phyloP scores from a whole-genome alignment of 1,140 invertebrate genomes.

The Sesamia nonagrioides region DNA sequence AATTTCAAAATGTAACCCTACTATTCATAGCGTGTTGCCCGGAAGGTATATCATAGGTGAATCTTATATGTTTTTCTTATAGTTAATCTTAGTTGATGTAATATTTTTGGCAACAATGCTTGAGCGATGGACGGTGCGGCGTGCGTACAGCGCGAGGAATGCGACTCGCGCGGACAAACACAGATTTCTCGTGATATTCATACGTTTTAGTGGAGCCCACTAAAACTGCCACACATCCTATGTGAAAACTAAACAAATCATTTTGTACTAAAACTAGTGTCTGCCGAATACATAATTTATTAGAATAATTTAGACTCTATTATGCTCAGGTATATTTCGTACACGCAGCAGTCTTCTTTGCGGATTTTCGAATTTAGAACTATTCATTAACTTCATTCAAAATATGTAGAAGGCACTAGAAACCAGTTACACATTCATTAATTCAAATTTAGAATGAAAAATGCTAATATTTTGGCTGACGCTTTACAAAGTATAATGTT shows the following conservation, averaged over 20 bases:
- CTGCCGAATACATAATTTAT: not conserved
- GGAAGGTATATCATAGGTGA: not conserved
- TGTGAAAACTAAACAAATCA: not conserved
- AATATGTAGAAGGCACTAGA: too few relatives aligned
- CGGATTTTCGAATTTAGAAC: too few relatives aligned
- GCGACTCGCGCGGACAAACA: constrained; percentile 25
- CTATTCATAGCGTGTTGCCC: too few relatives aligned
- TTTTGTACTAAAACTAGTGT: not conserved
- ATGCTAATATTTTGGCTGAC: too few relatives aligned
- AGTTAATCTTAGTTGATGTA: not conserved
- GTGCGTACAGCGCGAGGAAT: constrained; percentile 37
- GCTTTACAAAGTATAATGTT: too few relatives aligned
- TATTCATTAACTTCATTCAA: too few relatives aligned
- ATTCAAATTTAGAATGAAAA: too few relatives aligned
- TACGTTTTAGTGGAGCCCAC: constrained; percentile 39
- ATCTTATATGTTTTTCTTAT: not conserved
- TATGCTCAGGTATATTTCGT: too few relatives aligned
- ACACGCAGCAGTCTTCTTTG: too few relatives aligned
- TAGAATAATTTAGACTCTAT: too few relatives aligned
- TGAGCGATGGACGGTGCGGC: constrained; percentile 10
- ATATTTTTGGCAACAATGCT: constrained; percentile 54
- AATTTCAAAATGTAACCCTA: too few relatives aligned
- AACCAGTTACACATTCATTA: too few relatives aligned
- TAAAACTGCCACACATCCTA: constrained; percentile 47
- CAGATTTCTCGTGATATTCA: constrained; percentile 53